Evolutionary conservation across 1,140 invertebrate species (phyloP).

Genomic region (Euura saliciscinereae): DNA sequence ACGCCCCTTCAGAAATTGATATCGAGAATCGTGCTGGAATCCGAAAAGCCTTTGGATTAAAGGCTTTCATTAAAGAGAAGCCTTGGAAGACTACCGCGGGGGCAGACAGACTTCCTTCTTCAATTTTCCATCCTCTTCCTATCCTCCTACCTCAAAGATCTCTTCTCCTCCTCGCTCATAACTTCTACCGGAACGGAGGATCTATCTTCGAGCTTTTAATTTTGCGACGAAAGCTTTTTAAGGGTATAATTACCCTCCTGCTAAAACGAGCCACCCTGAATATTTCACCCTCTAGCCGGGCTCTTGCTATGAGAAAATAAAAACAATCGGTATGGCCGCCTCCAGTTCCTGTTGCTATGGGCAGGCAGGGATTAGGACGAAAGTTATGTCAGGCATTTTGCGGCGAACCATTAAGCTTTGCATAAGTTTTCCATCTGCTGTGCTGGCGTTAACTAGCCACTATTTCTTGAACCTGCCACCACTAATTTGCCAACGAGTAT

Average conservation of each 20-base stretch:
- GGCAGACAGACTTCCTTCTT: not conserved
- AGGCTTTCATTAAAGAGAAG: constrained; percentile 11
- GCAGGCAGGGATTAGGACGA: constrained; percentile 42
- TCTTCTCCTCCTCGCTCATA: constrained; percentile 21
- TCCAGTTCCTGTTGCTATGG: constrained; percentile 16
- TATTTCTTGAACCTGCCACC: constrained; percentile 24
- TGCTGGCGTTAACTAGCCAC: constrained; percentile 26
- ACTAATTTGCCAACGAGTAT: constrained; percentile 35
- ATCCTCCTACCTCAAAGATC: constrained; percentile 2
- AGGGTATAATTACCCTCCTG: constrained; percentile 7
- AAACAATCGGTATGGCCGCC: constrained; percentile 8
- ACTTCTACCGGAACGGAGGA: constrained; percentile 1
- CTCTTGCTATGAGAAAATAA: constrained; percentile 12
- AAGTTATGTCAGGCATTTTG: constrained; percentile 48
- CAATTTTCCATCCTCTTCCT: not conserved
- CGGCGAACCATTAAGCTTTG: constrained; percentile 39
- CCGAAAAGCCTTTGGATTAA: constrained; percentile 15
- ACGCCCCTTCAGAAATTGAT: constrained; percentile 13
- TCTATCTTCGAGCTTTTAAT: constrained; percentile 28
- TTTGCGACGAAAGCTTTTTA: constrained; percentile 25
- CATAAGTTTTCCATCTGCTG: constrained; percentile 38
- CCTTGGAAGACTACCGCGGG: not conserved
- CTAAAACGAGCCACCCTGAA: constrained; percentile 33
- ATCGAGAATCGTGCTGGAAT: constrained; percentile 11
- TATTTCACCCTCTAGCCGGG: constrained; percentile 36